These are phyloP conservation scores for Lordiphosa stackelbergi DNA, from an alignment of 1,140 invertebrate genomes.

Conservation along the genomic window DNA sequence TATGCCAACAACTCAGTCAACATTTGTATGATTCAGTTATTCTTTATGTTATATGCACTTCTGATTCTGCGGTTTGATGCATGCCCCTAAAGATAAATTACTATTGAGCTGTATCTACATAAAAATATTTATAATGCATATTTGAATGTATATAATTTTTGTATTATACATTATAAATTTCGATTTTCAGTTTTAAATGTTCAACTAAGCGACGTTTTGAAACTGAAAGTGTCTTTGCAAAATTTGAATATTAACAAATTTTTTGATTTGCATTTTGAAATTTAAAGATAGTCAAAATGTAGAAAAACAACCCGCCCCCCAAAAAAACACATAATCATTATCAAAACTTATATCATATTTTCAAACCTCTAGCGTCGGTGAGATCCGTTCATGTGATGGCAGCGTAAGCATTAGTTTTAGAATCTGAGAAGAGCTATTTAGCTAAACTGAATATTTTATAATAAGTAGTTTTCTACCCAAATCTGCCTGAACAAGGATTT, in stretches of 20 bases:
- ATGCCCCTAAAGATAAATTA: conserved; percentile 18
- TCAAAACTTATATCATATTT: no score
- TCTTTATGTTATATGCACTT: conserved; percentile 21
- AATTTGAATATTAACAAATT: conserved; percentile 2
- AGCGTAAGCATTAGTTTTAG: no score
- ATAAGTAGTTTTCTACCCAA: no score
- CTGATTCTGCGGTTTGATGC: conserved; percentile 30
- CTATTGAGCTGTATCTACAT: conserved; percentile 36
- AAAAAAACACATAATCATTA: no score
- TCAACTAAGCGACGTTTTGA: conserved; percentile 5
- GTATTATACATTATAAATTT: not conserved
- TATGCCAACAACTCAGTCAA: conserved; percentile 29
- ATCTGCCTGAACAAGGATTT: no score
- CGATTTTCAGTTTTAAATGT: conserved; percentile 6
- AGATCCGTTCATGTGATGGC: no score
- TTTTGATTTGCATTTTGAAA: conserved; percentile 6
- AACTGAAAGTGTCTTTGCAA: conserved; percentile 4
- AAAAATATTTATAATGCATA: conserved; percentile 11
- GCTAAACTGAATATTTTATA: no score
- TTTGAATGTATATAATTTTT: conserved; percentile 16
- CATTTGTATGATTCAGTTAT: conserved; percentile 6
- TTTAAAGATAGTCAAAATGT: not conserved
- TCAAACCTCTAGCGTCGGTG: no score
- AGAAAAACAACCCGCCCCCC: no score
- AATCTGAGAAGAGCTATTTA: no score